Evolutionary conservation across 2,113 vertebrate species (phyloP), one percentile per base, ranked within the genome.

Genomic region (Ploceus nigricollis): DNA sequence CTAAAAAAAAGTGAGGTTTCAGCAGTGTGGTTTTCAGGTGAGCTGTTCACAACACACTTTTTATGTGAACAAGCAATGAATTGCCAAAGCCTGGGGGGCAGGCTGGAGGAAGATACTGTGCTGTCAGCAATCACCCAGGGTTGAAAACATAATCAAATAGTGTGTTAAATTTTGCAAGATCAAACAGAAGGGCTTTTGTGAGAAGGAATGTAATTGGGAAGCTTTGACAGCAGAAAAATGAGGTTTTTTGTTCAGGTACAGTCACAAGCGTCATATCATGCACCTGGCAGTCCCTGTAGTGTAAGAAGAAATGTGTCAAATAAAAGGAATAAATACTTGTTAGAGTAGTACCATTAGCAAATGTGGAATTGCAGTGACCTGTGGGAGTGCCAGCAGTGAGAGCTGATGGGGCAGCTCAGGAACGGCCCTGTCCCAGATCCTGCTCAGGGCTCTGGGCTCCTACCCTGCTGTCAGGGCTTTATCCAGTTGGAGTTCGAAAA

Each of bases 301-400:
- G 33, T 35, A 54, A 53, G 73, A 57, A 60, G 8, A 60, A 64
- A 31, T 12, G 11, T 15, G 27, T 83, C 18, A 69, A 33, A 35
- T 35, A 7, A 72, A 50, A 27, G 30, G 1, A 66, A 13, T 44
- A 42, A 63, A 25, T 58, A 20, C 4, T 37, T 50, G 15, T n/a
- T 60, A 31, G 73, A 60, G 40, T 56, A 48, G 5, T 30, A 18
- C 2, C 0, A 0, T 33, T 8, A 12, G 0, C 10, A 18, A 24
- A n/a, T 28, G 13, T 37, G 58, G 48, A 18, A 13, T 22, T 3
- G 31, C 53, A 66, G 54, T 60, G 68, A 31, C 18, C 20, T 75
- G 28, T 68, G n/a, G 22, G 58, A 31, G 39, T 70, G 33, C 16
- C 51, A 8, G 16, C 35, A 76, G 35, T 4, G 44, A 44, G 75